These are phyloP conservation scores for Lepilemur ruficaudatus DNA, from an alignment of 2,797 vertebrate species.

Conservation along the genomic window DNA sequence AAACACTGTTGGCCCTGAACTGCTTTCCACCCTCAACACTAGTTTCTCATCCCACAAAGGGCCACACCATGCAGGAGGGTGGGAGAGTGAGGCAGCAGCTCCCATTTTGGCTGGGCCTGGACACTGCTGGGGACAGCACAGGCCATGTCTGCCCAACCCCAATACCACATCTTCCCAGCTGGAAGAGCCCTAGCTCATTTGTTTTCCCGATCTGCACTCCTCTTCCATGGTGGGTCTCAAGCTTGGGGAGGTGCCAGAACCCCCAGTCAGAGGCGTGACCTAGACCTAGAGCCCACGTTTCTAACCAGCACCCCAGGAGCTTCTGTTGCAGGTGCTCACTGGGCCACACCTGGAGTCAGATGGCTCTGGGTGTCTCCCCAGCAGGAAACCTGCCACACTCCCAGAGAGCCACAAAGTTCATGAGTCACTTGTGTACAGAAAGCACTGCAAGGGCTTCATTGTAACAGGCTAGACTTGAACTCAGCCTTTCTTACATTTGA, in stretches of 20 bases:
- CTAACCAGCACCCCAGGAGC: background rate
- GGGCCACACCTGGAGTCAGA: rapidly evolving
- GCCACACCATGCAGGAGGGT: background rate
- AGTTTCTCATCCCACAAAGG: background rate
- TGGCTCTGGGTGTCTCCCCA: background rate
- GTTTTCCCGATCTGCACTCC: background rate
- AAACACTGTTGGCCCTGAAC: background rate
- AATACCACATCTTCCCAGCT: background rate
- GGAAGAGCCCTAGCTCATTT: background rate
- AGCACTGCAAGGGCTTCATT: background rate
- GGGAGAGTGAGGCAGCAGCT: background rate
- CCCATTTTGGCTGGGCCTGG: background rate
- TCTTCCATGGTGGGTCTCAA: background rate
- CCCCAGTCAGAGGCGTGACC: background rate
- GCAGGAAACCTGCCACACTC: background rate
- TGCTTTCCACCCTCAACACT: background rate
- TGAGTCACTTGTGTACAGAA: rapidly evolving
- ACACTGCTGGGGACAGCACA: background rate
- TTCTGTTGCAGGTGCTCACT: background rate
- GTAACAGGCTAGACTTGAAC: background rate
- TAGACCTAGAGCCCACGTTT: background rate
- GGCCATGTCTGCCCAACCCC: background rate
- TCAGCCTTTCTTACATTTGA: background rate
- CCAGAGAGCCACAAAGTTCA: background rate
- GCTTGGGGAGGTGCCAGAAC: background rate